A percentile compares a stretch with the other conserved stretches of the same genome.
These are phyloP conservation scores for Apocheima hispidaria DNA, from an alignment of 2,888 invertebrate species.

Conservation along the genomic window DNA sequence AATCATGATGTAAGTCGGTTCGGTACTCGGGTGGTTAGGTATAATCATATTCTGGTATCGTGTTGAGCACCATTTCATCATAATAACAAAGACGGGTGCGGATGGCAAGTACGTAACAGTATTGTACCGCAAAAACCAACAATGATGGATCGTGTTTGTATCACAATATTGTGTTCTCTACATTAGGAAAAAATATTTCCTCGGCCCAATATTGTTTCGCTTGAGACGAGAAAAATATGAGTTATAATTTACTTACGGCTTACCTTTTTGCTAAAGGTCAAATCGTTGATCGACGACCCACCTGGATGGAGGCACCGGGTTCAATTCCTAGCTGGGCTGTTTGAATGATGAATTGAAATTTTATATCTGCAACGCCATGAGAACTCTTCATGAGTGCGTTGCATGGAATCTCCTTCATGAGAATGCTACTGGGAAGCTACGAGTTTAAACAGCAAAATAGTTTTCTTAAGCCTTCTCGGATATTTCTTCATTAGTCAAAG, in stretches of 20 bases:
- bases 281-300: too few species aligned
- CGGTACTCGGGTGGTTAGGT: constrained; percentile 24
- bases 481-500: too few species aligned
- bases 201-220: constrained; percentile 17
- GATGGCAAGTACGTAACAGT: constrained; percentile 44
- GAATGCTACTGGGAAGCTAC: too few species aligned
- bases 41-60: constrained; percentile 44
- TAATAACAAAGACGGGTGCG: constrained; percentile 49
- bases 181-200: constrained; percentile 25
- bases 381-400: too few species aligned
- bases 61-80: constrained; percentile 49
- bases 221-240: constrained; percentile 8
- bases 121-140: constrained; percentile 54
- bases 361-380: too few species aligned
- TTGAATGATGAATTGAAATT: too few species aligned
- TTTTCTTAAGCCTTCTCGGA: too few species aligned
- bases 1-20: not conserved
- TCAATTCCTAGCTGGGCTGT: not conserved
- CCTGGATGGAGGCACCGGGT: too few species aligned
- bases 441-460: too few species aligned
- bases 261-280: not conserved
- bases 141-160: constrained; percentile 54
- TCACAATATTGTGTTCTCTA: constrained; percentile 28
- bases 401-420: too few species aligned
- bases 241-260: not conserved